Base-by-base conservation (phyloP, 2,113 vertebrate genomes). In the Spermophilus dauricus region DNA sequence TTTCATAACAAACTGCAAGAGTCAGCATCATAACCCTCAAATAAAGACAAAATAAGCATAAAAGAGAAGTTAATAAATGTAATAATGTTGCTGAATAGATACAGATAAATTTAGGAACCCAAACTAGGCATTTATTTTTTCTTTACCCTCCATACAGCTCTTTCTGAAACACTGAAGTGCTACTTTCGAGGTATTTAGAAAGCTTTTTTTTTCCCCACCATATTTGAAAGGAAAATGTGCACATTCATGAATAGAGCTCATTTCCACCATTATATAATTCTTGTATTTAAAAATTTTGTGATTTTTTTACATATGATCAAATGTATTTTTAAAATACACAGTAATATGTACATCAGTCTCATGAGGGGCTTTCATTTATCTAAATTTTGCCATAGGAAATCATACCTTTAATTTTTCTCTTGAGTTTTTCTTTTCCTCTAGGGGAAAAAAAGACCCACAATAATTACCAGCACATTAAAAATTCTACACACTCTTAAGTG, bases 1-100 rank as follows among this genome's bases (percentile, higher is more conserved):
- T 96, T 95, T 76, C 75, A 61, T 65, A 94, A 48, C 34, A 94
- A 93, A 90, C 14, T 90, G 39, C 8, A 78, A 86, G 34, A 76
- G 70, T 92, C 56, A 89, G 34, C 37, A 96, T 70, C 34, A 73
- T 10, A 84, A 42, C 37, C 17, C 10, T 94, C 75, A 92, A 86
- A 86, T 89, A 95, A 95, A 91, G 53, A 91, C 72, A 93, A 96
- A 89, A 91, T 91, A 67, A 81, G 53, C 53, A 85, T 94, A 92
- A 87, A 67, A 53, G 30, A 84, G 30, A 95, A 95, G 17, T 86
- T 78, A 92, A 86, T 93, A 91, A 77, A 58, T 37, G 4, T 63
- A 89, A 89, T 70, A 86, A 94, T 77, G 51, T 80, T 86, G 16
- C 42, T 73, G 56, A 84, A 86, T 56, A 53, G 22, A 88, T 39